These are phyloP conservation scores for Syrmaticus mikado DNA, from an alignment of 2,113 vertebrate species.

Conservation along the genomic window DNA sequence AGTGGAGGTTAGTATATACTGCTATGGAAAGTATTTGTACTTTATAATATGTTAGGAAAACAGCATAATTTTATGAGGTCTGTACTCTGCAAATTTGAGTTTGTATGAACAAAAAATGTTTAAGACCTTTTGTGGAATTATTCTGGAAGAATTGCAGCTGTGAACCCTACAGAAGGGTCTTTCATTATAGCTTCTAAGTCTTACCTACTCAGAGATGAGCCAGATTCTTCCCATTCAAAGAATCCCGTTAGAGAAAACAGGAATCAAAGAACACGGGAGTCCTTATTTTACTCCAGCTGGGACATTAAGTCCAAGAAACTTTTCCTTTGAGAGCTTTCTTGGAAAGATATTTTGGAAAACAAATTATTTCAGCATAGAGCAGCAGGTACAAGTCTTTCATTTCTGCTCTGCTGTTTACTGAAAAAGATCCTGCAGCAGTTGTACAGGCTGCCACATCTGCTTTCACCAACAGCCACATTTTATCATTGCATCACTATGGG, in stretches of 20 bases:
- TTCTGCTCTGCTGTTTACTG: neutral
- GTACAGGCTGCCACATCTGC: neutral
- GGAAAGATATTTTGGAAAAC: neutral
- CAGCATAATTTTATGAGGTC: neutral
- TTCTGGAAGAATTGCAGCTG: neutral
- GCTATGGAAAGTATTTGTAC: neutral
- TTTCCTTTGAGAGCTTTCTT: neutral
- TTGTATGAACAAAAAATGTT: neutral
- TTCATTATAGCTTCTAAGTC: neutral
- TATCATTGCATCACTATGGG: neutral
- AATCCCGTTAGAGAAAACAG: neutral
- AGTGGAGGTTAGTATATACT: constrained; percentile 83
- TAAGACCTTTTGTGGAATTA: neutral
- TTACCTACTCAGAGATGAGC: neutral
- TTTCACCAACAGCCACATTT: neutral
- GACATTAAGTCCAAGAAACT: neutral
- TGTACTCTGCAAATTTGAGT: neutral
- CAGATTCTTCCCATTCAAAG: neutral
- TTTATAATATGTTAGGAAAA: neutral
- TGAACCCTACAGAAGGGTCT: neutral
- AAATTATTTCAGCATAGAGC: neutral
- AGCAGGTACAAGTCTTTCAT: neutral
- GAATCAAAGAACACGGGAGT: neutral
- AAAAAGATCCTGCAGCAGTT: neutral
- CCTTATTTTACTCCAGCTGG: neutral